Evolutionary conservation across 2,113 vertebrate genomes (phyloP).

Genomic region (Eira barbara): DNA sequence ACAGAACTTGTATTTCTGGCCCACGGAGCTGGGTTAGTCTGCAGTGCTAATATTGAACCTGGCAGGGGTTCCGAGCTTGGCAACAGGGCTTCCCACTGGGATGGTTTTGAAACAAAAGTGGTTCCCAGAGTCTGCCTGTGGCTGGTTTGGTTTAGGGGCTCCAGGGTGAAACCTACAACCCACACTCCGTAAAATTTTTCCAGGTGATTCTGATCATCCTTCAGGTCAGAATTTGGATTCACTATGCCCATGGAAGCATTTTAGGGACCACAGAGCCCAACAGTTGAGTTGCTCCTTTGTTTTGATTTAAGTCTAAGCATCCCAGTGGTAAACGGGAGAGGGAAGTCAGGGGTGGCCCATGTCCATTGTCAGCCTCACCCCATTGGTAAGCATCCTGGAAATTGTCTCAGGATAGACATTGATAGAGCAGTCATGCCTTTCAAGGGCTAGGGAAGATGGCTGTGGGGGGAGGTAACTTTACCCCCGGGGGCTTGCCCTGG

Average conservation of each 20-base stretch:
- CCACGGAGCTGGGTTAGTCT: accelerated
- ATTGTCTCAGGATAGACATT: background rate
- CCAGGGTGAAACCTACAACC: background rate
- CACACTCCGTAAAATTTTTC: background rate
- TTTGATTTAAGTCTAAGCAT: background rate
- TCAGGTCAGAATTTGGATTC: background rate
- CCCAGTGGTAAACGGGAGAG: background rate
- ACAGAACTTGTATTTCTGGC: accelerated
- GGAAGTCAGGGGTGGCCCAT: background rate
- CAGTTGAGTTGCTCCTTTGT: background rate
- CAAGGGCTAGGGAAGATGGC: background rate
- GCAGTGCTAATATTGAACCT: accelerated
- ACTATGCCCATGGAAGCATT: background rate
- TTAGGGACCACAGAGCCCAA: background rate
- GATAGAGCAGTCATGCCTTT: accelerated
- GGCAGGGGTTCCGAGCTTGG: background rate
- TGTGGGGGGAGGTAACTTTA: background rate
- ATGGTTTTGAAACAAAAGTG: background rate
- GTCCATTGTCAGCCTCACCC: accelerated
- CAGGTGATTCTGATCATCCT: no score
- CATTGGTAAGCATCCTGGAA: background rate
- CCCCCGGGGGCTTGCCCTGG: background rate
- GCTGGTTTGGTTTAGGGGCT: background rate
- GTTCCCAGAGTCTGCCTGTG: accelerated
- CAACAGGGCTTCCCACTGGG: background rate